Percentiles rank a stretch among this genome's conserved stretches.
Evolutionary conservation across 1,140 invertebrate species (phyloP).

Genomic region (Macrotrachela quadricornifera): DNA sequence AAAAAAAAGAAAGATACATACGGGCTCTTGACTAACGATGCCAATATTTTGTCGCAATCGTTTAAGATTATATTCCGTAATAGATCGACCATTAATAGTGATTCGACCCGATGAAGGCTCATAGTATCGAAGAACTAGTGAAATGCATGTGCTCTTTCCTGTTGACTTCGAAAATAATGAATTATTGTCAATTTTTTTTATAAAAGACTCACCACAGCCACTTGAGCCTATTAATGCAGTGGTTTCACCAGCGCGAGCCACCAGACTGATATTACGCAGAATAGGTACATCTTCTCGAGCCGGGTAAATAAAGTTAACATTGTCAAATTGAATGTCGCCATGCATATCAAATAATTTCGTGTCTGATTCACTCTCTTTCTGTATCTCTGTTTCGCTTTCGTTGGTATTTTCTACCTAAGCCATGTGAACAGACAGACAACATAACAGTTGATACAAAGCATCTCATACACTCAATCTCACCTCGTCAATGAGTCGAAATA

Average conservation of each 20-base stretch:
- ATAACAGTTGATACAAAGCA: no score
- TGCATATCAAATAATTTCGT: no score
- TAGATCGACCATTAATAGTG: conserved; percentile 51
- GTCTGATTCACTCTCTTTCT: no score
- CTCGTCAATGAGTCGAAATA: no score
- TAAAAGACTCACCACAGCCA: conserved; percentile 43
- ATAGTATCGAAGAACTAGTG: conserved; percentile 67
- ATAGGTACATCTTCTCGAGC: neutral
- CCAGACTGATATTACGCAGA: conserved; percentile 34
- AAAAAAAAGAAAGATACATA: conserved; percentile 58
- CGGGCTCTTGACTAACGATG: conserved; percentile 42
- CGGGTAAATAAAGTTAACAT: conserved; percentile 14
- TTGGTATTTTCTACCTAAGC: no score
- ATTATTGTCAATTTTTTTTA: no score
- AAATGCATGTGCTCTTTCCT: conserved; percentile 66
- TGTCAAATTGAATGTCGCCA: neutral
- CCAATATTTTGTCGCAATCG: conserved; percentile 47
- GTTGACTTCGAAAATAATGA: no score
- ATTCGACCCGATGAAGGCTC: conserved; percentile 52
- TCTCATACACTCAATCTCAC: no score
- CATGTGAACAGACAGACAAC: no score
- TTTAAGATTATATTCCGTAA: conserved; percentile 48
- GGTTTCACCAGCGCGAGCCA: neutral
- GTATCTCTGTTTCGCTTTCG: no score
- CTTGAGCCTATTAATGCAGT: conserved; percentile 21